Percentiles rank a stretch among this genome's conserved stretches.
phyloP scores from a whole-genome alignment of 2,113 vertebrate genomes.

The Perca flavescens region DNA sequence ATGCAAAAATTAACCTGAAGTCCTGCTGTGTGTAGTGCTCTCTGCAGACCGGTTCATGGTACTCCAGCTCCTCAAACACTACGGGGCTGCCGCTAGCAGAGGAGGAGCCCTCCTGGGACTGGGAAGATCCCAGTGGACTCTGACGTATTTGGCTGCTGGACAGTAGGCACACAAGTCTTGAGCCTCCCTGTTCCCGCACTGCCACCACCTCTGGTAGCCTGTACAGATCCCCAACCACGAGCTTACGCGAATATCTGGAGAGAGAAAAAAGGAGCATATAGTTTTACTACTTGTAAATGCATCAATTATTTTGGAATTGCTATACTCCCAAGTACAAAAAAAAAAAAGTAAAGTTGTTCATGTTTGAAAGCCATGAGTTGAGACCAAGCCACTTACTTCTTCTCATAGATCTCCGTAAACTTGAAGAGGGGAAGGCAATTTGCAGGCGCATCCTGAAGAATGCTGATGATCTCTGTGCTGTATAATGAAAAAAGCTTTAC shows the following conservation, averaged over 20 bases:
- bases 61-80: slow-evolving; percentile 96
- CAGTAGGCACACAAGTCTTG: slow-evolving; percentile 92
- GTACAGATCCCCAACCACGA: slow-evolving; percentile 91
- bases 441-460: slow-evolving; percentile 96
- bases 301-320: neutral
- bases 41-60: slow-evolving; percentile 95
- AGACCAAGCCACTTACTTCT: slow-evolving; percentile 87
- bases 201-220: slow-evolving; percentile 90
- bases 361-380: neutral
- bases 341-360: neutral
- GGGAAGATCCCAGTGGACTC: slow-evolving; percentile 94
- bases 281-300: neutral
- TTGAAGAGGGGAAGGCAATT: slow-evolving; percentile 96
- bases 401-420: slow-evolving; percentile 96
- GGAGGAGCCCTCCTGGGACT: slow-evolving; percentile 92
- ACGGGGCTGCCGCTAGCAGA: slow-evolving; percentile 92
- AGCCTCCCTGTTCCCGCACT: slow-evolving; percentile 92
- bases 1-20: slow-evolving; percentile 86
- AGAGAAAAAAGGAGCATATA: neutral
- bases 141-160: slow-evolving; percentile 91
- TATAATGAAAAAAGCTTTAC: slow-evolving; percentile 15
- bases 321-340: neutral
- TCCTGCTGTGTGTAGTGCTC: slow-evolving; percentile 89
- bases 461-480: slow-evolving; percentile 90
- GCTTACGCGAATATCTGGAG: slow-evolving; percentile 90